Evolutionary conservation across 2,888 invertebrate genomes (phyloP).

Genomic region (Rhamphomyia laevipes): DNA sequence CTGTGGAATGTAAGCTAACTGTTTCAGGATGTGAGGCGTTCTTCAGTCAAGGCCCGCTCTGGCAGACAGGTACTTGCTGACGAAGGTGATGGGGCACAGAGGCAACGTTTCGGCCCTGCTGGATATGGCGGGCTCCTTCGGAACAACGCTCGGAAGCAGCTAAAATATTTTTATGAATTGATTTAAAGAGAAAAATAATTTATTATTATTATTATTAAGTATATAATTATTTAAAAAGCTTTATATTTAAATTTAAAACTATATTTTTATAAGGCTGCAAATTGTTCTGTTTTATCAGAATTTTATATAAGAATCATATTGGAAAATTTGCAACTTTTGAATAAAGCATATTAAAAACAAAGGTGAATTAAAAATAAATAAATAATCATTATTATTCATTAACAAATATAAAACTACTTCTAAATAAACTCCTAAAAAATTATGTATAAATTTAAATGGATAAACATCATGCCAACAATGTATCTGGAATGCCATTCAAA

Average conservation of each 20-base stretch:
- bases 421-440: no score
- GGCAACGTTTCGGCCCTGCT: conserved; percentile 48
- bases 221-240: background rate
- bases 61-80: conserved; percentile 41
- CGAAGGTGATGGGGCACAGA: conserved; percentile 47
- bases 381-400: no score
- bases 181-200: background rate
- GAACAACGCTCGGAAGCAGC: conserved; percentile 84
- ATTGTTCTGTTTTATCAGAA: no score
- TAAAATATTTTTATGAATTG: conserved; percentile 31
- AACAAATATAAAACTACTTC: no score
- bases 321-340: no score
- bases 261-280: conserved; percentile 2
- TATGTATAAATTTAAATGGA: conserved; percentile 14
- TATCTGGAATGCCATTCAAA: conserved; percentile 5
- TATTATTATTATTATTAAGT: background rate
- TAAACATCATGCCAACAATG: conserved; percentile 17
- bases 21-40: conserved; percentile 59
- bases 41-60: conserved; percentile 43
- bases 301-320: no score
- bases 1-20: conserved; percentile 29
- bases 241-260: conserved; percentile 1
- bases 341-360: no score
- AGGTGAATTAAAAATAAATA: no score
- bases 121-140: conserved; percentile 53